phyloP scores from a whole-genome alignment of 2,113 vertebrate genomes.

The Phaethon lepturus region DNA sequence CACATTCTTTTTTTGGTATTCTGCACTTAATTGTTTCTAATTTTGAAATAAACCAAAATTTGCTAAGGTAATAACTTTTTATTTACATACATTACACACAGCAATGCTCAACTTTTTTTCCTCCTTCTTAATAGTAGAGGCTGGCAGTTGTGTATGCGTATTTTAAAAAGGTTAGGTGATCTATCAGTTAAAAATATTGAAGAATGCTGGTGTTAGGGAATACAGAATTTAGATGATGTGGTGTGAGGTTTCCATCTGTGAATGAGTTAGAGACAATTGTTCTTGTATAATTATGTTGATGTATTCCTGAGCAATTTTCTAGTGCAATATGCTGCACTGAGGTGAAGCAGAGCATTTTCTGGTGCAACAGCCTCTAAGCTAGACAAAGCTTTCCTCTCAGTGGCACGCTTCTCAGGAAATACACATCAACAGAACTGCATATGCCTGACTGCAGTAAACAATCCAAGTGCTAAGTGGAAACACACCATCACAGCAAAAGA shows the following conservation, averaged over 20 bases:
- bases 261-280: not conserved
- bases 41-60: not conserved
- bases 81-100: not conserved
- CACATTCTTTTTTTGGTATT: not conserved
- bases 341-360: not conserved
- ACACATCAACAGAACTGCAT: not conserved
- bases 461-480: not conserved
- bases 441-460: not conserved
- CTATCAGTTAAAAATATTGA: not conserved
- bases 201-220: not conserved
- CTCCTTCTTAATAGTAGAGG: not conserved
- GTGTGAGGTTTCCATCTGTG: not conserved
- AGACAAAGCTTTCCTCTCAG: not conserved
- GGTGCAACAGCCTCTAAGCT: not conserved
- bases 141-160: rapidly evolving
- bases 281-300: not conserved
- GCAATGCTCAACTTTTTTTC: not conserved
- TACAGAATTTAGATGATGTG: not conserved
- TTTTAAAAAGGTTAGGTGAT: not conserved
- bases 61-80: not conserved
- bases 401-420: not conserved
- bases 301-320: not conserved
- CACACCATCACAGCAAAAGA: not conserved
- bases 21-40: not conserved
- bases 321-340: not conserved